phyloP scores from a whole-genome alignment of 2,797 vertebrate genomes.

The Amblyopsis hoosieri region DNA sequence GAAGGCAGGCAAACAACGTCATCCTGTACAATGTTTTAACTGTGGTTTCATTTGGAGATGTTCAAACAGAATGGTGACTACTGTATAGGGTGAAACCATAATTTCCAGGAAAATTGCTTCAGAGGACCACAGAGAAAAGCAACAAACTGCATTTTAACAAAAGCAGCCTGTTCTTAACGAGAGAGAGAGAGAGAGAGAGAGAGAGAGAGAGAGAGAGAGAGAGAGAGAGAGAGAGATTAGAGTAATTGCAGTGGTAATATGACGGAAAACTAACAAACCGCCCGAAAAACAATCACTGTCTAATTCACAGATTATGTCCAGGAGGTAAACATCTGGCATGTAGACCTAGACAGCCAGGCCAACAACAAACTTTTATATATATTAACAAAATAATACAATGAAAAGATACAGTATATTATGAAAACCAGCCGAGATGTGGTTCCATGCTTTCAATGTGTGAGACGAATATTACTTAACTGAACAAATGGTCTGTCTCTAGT shows the following conservation, averaged over 20 bases:
- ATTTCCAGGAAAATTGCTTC: slow-evolving; percentile 13
- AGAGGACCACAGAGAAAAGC: slow-evolving; percentile 37
- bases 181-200: background rate
- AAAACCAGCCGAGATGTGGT: slow-evolving; percentile 30
- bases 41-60: slow-evolving; percentile 16
- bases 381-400: background rate
- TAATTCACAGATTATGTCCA: slow-evolving; percentile 63
- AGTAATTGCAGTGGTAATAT: background rate
- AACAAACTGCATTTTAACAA: slow-evolving; percentile 31
- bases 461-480: too few species aligned
- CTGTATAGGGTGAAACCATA: slow-evolving; percentile 18
- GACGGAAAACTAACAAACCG: background rate
- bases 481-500: too few species aligned
- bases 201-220: background rate
- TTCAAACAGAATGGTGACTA: slow-evolving; percentile 10
- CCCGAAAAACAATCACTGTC: background rate
- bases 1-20: slow-evolving; percentile 6
- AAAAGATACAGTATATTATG: too few species aligned
- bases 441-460: background rate
- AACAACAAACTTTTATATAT: slow-evolving; percentile 46
- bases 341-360: slow-evolving; percentile 40
- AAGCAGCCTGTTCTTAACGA: background rate
- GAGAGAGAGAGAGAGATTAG: background rate
- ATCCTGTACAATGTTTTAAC: slow-evolving; percentile 12
- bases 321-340: slow-evolving; percentile 67